A percentile compares a stretch with the other conserved stretches of the same genome.
Conservation (phyloP, 2,797 vertebrate genomes). For the Bryconaethiops microstoma region DNA sequence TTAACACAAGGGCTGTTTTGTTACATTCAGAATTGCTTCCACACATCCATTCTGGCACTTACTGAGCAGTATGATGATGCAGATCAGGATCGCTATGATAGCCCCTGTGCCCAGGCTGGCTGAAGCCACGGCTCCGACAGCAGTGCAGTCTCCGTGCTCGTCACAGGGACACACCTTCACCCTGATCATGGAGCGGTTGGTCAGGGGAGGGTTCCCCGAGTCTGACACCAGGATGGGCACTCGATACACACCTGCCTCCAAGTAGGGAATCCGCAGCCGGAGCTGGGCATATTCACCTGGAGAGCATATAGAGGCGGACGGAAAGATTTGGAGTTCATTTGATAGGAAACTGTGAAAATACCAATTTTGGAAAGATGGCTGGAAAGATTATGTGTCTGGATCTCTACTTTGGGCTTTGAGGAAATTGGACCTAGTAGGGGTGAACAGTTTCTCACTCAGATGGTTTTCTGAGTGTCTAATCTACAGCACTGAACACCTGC, state of each 20-base stretch:
- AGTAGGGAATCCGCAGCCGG: constrained; percentile 86
- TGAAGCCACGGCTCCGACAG: constrained; percentile 89
- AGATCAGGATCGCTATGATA: constrained; percentile 94
- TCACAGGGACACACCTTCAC: constrained; percentile 98
- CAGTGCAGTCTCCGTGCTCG: constrained; percentile 92
- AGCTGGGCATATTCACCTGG: constrained; percentile 93
- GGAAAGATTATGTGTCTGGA: no score
- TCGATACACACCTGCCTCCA: constrained; percentile 89
- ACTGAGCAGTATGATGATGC: constrained; percentile 94
- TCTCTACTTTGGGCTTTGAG: no score
- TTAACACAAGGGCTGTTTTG: no score
- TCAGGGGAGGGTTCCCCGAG: constrained; percentile 95
- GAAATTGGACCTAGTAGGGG: no score
- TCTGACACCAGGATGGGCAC: constrained; percentile 92
- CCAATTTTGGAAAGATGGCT: no score
- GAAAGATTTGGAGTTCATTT: background rate
- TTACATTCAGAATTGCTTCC: no score
- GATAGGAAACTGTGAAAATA: background rate
- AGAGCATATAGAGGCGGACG: background rate
- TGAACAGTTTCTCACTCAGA: no score
- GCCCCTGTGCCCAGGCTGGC: constrained; percentile 94
- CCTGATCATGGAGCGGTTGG: constrained; percentile 90
- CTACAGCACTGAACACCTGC: no score
- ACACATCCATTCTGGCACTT: constrained; percentile 25
- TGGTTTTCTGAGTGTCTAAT: no score